Base-by-base conservation (phyloP, 2,888 invertebrate genomes). In the Helicoverpa assulta region DNA sequence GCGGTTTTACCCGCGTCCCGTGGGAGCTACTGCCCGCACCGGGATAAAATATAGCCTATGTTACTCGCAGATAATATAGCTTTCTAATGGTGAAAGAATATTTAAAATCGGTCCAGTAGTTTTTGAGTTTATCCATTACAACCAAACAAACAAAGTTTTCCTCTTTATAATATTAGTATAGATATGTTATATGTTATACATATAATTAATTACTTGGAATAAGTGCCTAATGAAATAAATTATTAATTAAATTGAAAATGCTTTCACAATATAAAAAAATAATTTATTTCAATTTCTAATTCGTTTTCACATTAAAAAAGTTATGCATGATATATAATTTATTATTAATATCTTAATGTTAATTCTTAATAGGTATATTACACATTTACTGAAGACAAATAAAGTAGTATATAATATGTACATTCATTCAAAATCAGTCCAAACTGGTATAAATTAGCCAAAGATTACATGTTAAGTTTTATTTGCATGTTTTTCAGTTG, bases 361-460 rank as follows among this genome's bases (percentile, higher is more conserved):
- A 79, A 54, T 52, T 69, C 80, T 69, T 79, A 69, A 58, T 60
- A 64, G 16, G n/a, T 52, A 57, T 16, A 65, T 55, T n/a, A 16
- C 47, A 47, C 16, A 47, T 60, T 10, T 54, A 59, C 14, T 37
- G 37, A 37, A 64, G 54, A 66, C 40, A 69, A 43, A 73, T 60
- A 73, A 26, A n/a, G n/a, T n/a, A n/a, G 26, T 64, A 50, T 57
- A 66, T 54, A 51, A 58, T 59, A 78, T 70, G 64, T 78, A 80
- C 67, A 72, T 72, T 67, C 18, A 43, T 63, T 47, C n/a, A 65
- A 76, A 43, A 72, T 76, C 80, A 78, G 78, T 80, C 78, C 67
- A 70, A 67, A 65, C 66, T 54, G 56, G 14, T 56, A 73, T 26
- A 52, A 55, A 57, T 33, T 55, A 72, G 29, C 52, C 53, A 26